Evolutionary conservation across 1,140 invertebrate species (phyloP).

Genomic region (Caenorhabditis briggsae): DNA sequence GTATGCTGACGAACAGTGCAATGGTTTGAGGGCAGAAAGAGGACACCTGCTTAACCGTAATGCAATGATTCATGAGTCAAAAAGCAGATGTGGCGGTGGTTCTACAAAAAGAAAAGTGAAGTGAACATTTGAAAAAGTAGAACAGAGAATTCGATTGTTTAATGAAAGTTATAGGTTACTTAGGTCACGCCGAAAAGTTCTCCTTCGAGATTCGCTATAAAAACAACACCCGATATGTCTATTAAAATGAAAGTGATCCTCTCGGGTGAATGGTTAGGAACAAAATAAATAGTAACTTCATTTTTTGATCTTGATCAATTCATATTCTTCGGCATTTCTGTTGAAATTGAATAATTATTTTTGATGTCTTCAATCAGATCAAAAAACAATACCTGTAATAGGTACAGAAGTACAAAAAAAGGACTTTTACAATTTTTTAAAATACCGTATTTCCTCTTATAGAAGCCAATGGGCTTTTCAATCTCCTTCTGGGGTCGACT

Average conservation of each 20-base stretch:
- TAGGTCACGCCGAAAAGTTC: not conserved
- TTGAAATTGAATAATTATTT: not conserved
- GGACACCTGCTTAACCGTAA: conserved; percentile 44
- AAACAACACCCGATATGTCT: not conserved
- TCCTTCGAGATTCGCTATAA: not conserved
- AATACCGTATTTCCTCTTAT: too few species aligned
- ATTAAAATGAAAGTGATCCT: not conserved
- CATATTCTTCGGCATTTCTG: not conserved
- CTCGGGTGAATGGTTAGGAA: not conserved
- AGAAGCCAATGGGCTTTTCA: too few species aligned
- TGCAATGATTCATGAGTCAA: conserved; percentile 41
- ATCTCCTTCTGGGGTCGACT: too few species aligned
- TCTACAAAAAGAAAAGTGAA: conserved; percentile 2
- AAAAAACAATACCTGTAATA: too few species aligned
- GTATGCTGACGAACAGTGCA: conserved; percentile 18
- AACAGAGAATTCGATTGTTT: conserved; percentile 9
- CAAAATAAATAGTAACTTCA: conserved; percentile 24
- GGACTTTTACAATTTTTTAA: too few species aligned
- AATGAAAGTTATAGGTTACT: conserved; percentile 49
- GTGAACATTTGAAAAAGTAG: conserved; percentile 16
- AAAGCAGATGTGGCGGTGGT: not conserved
- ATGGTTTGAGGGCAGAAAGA: conserved; percentile 11
- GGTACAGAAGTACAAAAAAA: too few species aligned
- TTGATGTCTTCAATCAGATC: too few species aligned
- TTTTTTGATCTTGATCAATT: conserved; percentile 9